phyloP scores from a whole-genome alignment of 2,113 vertebrate species.

The Trichomycterus rosablanca region DNA sequence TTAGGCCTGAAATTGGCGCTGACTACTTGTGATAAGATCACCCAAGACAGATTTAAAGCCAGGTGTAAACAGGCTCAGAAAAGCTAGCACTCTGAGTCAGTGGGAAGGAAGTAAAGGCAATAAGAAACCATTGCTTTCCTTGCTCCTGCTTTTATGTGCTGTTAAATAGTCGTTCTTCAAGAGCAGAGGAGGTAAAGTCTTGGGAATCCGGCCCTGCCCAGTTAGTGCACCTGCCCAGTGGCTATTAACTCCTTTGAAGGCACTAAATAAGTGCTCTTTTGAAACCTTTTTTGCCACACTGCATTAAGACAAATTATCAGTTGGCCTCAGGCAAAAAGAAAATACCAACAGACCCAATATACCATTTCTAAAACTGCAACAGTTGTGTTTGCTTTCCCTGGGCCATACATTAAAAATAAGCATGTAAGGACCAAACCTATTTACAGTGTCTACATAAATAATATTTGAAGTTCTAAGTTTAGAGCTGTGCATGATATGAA shows the following conservation, averaged over 20 bases:
- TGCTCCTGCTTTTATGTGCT: slow-evolving; percentile 64
- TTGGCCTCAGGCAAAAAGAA: slow-evolving; percentile 15
- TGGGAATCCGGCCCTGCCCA: slow-evolving; percentile 29
- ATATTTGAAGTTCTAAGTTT: slow-evolving; percentile 10
- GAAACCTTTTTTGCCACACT: slow-evolving; percentile 22
- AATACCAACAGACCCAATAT: not conserved
- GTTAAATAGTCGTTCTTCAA: slow-evolving; percentile 59
- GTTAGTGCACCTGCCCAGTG: slow-evolving; percentile 42
- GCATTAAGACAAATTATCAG: slow-evolving; percentile 23
- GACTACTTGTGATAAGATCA: too few species aligned
- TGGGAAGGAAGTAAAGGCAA: slow-evolving; percentile 6
- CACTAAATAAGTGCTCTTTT: slow-evolving; percentile 31
- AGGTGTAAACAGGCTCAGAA: not conserved
- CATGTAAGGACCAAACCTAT: not conserved
- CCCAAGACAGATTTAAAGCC: too few species aligned
- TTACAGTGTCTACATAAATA: slow-evolving; percentile 12
- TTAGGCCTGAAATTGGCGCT: too few species aligned
- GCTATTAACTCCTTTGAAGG: slow-evolving; percentile 31
- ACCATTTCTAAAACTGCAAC: not conserved
- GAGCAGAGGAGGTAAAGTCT: slow-evolving; percentile 34
- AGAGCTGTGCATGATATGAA: slow-evolving; percentile 35
- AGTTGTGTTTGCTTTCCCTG: slow-evolving; percentile 8
- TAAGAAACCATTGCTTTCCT: not conserved
- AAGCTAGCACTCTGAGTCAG: not conserved
- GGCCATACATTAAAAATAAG: slow-evolving; percentile 10